Evolutionary conservation across 2,113 vertebrate species (phyloP), one percentile per base, ranked within the genome.

Genomic region (Prionailurus bengalensis): DNA sequence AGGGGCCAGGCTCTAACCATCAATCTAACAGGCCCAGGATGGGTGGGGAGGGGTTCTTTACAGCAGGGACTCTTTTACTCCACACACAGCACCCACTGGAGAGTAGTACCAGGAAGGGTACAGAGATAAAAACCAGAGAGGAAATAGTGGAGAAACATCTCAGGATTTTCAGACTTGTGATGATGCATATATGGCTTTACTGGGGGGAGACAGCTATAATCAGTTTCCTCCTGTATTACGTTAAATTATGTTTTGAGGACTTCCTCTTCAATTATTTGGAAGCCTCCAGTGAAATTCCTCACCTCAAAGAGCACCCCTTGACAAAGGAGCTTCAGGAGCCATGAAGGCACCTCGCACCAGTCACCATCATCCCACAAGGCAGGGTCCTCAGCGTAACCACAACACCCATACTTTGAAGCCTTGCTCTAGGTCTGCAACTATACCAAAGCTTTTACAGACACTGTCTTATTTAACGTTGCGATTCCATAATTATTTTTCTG

Each of bases 181-280:
- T 29, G 16, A 58, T 11, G 78, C 79, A 73, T 2, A 10, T 23
- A n/a, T 10, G 25, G 51, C 45, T 89, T 92, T 84, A 53, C 23
- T 58, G 23, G 63, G 48, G 33, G 63, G 36, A 78, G 31, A 48
- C 16, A 25, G 12, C 25, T 31, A 61, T 73, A 36, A 61, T 21
- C 65, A 45, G 61, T 76, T 66, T 76, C 80, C 51, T 82, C 80
- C 29, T 36, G 7, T 76, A 61, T 29, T 4, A 86, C 0, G 2
- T 65, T 45, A 71, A 65, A n/a, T 73, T 88, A n/a, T 73, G 29
- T 76, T 89, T 87, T 45, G 48, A 83, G 55, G 92, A 87, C 55
- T 84, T 94, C 48, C 83, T 91, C 65, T 85, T 91, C 29, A 39
- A 88, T 78, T 92, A 65, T 86, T 71, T 97, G 73, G 23, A 95